These are phyloP conservation scores for Corythaeola cristata DNA, from an alignment of 2,113 vertebrate genomes.

Conservation along the genomic window DNA sequence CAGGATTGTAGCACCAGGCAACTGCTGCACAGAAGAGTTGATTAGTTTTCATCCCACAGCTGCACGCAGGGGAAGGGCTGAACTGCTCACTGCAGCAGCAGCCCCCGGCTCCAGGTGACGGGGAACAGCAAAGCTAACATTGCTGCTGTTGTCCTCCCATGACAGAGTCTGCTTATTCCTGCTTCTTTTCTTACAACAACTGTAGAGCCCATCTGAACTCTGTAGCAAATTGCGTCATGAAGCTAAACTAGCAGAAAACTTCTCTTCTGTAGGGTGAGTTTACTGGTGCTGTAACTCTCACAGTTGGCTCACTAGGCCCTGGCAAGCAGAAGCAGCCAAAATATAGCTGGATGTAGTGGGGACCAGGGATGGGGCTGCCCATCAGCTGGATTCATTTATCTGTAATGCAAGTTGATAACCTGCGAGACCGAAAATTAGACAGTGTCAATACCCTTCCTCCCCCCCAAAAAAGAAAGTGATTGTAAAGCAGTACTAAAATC, in stretches of 20 bases:
- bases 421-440: neutral
- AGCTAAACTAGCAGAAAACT: neutral
- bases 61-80: neutral
- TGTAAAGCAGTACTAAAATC: neutral
- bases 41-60: neutral
- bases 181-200: neutral
- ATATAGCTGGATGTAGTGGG: neutral
- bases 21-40: neutral
- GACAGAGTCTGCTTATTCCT: neutral
- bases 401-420: neutral
- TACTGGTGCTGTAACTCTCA: neutral
- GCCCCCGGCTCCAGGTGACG: neutral
- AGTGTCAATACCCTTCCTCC: neutral
- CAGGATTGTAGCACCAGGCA: neutral
- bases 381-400: neutral
- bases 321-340: neutral
- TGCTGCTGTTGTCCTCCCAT: neutral
- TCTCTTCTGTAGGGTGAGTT: neutral
- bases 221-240: neutral
- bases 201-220: neutral
- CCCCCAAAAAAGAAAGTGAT: neutral
- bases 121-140: neutral
- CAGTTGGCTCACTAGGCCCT: accelerated
- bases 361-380: neutral
- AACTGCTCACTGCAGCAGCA: neutral